Evolutionary conservation across 2,113 vertebrate species (phyloP).

Genomic region (Larimichthys crocea): DNA sequence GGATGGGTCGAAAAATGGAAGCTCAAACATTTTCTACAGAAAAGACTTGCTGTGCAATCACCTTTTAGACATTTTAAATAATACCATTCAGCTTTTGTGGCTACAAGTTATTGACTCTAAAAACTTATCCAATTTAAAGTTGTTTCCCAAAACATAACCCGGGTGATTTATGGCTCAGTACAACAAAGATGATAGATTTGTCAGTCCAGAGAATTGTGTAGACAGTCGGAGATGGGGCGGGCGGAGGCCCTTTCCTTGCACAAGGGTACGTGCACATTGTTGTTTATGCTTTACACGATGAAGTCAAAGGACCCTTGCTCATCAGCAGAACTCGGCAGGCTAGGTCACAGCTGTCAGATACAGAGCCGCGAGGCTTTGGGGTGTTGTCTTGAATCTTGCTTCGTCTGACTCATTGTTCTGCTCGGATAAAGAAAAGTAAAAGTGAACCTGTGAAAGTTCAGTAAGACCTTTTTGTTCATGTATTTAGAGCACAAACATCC

Average conservation of each 20-base stretch:
- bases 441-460: constrained; percentile 2
- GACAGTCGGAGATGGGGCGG: constrained; percentile 24
- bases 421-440: constrained; percentile 18
- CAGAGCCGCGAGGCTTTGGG: constrained; percentile 6
- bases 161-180: constrained; percentile 52
- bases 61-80: background rate
- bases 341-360: constrained; percentile 58
- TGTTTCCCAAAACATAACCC: constrained; percentile 29
- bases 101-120: constrained; percentile 19
- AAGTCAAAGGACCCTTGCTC: constrained; percentile 46
- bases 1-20: background rate
- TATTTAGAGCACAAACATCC: background rate
- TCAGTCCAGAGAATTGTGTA: constrained; percentile 23
- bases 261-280: constrained; percentile 30
- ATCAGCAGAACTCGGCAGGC: constrained; percentile 56
- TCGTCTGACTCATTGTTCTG: constrained; percentile 31
- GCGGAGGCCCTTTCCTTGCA: constrained; percentile 27
- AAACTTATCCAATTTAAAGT: constrained; percentile 52
- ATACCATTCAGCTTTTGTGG: background rate
- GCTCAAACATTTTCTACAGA: too few relatives aligned
- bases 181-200: constrained; percentile 53
- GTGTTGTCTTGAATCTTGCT: constrained; percentile 24
- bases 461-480: background rate
- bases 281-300: constrained; percentile 57
- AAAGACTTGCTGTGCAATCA: background rate